Conservation (phyloP, 1,140 invertebrate species). For the Hylaeus volcanicus region DNA sequence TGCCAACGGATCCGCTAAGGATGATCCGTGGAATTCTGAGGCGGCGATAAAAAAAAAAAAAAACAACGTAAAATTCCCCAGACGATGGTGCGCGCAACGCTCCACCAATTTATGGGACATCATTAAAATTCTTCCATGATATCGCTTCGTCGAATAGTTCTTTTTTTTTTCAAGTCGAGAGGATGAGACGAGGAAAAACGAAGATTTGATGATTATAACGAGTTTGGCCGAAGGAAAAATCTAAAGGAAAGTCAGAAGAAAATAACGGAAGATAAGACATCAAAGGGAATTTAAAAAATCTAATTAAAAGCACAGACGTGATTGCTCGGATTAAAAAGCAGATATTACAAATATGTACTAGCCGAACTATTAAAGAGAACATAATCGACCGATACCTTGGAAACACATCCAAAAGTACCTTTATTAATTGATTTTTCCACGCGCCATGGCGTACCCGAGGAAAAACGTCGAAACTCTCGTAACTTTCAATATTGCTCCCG, state of each 20-base stretch:
- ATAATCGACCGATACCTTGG: no score
- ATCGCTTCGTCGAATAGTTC: not conserved
- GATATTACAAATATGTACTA: no score
- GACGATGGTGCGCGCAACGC: not conserved
- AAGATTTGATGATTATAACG: not conserved
- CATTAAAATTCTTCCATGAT: conserved; percentile 28
- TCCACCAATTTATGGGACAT: conserved; percentile 17
- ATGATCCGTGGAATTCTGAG: conserved; percentile 39
- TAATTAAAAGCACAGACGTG: no score
- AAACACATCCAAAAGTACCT: no score
- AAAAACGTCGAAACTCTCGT: not conserved
- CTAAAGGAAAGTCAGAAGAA: no score
- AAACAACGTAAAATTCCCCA: conserved; percentile 43
- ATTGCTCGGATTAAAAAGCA: no score
- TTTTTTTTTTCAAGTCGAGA: not conserved
- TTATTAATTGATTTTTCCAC: not conserved
- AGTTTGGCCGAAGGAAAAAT: not conserved
- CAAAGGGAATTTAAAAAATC: no score
- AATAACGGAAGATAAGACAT: no score
- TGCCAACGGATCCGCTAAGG: conserved; percentile 18
- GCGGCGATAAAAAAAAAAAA: conserved; percentile 10
- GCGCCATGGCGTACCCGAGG: not conserved
- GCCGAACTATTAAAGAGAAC: no score
- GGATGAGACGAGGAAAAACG: not conserved
- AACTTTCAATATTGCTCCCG: not conserved